Percentiles rank a stretch among this genome's conserved stretches.
phyloP scores from a whole-genome alignment of 2,797 vertebrate species.

The Pogonophryne albipinna region DNA sequence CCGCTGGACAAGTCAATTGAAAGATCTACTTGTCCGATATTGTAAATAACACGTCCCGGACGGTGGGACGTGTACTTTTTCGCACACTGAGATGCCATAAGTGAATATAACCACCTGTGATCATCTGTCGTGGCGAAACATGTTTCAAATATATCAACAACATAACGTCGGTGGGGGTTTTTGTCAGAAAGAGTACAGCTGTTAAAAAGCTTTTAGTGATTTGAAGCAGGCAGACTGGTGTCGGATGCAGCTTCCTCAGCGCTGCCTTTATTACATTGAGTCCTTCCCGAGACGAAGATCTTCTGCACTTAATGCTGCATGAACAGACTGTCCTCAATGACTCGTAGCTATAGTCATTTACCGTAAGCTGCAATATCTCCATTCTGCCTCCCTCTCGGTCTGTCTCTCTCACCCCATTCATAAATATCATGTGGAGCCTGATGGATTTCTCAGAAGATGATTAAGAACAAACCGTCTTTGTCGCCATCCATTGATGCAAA shows the following conservation, averaged over 20 bases:
- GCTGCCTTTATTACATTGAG: slow-evolving; percentile 11
- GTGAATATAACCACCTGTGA: neutral
- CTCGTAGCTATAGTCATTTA: slow-evolving; percentile 42
- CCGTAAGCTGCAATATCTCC: slow-evolving; percentile 8
- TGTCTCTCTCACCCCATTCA: neutral
- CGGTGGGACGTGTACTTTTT: too few relatives aligned
- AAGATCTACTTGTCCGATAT: too few relatives aligned
- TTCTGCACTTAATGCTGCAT: slow-evolving; percentile 48
- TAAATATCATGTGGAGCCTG: neutral
- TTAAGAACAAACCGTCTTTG: neutral
- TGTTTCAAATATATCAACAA: neutral
- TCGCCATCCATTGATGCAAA: neutral
- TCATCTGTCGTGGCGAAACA: neutral
- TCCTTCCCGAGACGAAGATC: slow-evolving; percentile 27
- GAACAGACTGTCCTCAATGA: slow-evolving; percentile 52
- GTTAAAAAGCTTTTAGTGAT: neutral
- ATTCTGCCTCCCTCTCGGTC: neutral
- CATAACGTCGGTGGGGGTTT: neutral
- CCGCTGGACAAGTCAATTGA: too few relatives aligned
- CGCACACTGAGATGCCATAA: too few relatives aligned
- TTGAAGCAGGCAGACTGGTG: neutral
- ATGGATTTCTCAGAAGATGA: neutral
- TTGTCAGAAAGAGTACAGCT: neutral
- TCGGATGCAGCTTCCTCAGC: neutral
- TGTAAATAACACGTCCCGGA: too few relatives aligned